phyloP scores from a whole-genome alignment of 2,888 invertebrate genomes.

The Eupithecia inturbata region DNA sequence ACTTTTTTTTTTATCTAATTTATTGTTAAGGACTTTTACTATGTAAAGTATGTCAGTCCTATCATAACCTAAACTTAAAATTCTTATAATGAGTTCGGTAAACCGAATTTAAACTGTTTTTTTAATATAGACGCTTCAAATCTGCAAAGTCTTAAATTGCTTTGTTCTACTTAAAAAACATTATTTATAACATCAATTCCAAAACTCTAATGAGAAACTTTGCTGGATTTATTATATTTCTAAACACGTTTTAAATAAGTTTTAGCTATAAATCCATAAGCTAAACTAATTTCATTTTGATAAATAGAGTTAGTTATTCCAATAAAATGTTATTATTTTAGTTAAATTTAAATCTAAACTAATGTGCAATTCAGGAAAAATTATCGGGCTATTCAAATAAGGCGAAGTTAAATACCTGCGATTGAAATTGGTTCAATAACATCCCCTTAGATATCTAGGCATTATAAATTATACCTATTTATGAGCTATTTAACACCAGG shows the following conservation, averaged over 20 bases:
- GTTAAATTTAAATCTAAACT: conserved; percentile 16
- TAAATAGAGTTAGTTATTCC: conserved; percentile 32
- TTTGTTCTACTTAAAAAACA: conserved; percentile 28
- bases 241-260: conserved; percentile 32
- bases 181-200: conserved; percentile 32
- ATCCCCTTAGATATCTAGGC: background rate
- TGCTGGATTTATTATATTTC: conserved; percentile 34
- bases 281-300: conserved; percentile 32
- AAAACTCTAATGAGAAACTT: conserved; percentile 36
- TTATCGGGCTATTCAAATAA: background rate
- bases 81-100: background rate
- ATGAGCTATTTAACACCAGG: no score
- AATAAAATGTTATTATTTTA: conserved; percentile 18
- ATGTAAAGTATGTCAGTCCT: no score
- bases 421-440: background rate
- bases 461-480: background rate
- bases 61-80: no score
- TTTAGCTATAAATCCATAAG: conserved; percentile 33
- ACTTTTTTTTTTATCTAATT: no score
- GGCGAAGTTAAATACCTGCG: background rate
- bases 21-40: no score
- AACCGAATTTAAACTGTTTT: background rate
- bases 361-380: conserved; percentile 18
- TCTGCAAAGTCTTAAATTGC: background rate
- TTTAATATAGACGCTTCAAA: background rate